Evolutionary conservation across 2,888 invertebrate genomes (phyloP).

Genomic region (Carcina quercana): DNA sequence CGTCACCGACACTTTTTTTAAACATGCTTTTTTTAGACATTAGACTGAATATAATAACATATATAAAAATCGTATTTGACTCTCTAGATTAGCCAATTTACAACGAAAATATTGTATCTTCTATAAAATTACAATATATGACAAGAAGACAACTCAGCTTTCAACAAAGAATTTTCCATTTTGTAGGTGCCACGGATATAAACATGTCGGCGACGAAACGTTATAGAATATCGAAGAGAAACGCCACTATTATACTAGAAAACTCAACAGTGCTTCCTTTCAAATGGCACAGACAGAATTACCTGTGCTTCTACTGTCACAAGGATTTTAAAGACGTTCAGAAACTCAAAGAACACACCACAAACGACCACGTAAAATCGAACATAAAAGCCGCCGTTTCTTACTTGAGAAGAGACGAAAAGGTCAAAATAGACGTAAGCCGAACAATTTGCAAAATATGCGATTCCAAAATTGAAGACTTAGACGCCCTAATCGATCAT

Average conservation of each 20-base stretch:
- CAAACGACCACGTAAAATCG: conserved; percentile 33
- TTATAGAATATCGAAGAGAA: conserved; percentile 53
- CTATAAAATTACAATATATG: too few relatives aligned
- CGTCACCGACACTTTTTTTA: too few relatives aligned
- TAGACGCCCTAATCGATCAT: conserved; percentile 37
- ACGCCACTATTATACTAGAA: conserved; percentile 51
- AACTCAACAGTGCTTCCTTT: conserved; percentile 49
- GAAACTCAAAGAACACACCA: conserved; percentile 53
- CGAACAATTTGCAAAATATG: conserved; percentile 38
- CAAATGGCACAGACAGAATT: conserved; percentile 61
- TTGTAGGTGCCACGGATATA: conserved; percentile 52
- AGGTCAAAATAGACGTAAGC: conserved; percentile 57
- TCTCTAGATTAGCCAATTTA: too few relatives aligned
- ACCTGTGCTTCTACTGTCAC: conserved; percentile 61
- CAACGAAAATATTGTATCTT: too few relatives aligned
- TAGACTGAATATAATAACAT: too few relatives aligned
- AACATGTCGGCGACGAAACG: conserved; percentile 51
- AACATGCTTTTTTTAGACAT: too few relatives aligned
- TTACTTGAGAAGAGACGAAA: conserved; percentile 51
- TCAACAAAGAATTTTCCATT: conserved; percentile 38
- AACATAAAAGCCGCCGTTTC: conserved; percentile 49
- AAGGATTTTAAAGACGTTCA: conserved; percentile 38
- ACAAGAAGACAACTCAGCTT: too few relatives aligned
- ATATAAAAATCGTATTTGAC: too few relatives aligned
- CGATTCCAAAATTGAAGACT: conserved; percentile 19